Evolutionary conservation across 2,113 vertebrate genomes (phyloP).

Genomic region (Petromus typicus): DNA sequence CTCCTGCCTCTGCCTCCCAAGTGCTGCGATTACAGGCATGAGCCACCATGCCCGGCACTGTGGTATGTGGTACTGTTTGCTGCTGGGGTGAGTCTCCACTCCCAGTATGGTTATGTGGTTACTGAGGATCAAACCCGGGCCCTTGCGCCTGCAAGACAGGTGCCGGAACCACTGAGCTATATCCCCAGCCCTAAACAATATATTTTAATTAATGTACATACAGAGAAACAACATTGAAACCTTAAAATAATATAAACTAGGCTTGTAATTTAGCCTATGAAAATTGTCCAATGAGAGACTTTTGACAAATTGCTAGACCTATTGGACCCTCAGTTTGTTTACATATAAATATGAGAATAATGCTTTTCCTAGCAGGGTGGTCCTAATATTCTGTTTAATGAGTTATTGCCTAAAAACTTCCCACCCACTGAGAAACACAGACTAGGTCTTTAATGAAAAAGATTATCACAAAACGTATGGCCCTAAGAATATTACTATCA

Average conservation of each 20-base stretch:
- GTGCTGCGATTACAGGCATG: no score
- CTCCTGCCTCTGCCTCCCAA: no score
- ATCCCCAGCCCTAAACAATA: no score
- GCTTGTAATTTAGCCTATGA: not conserved
- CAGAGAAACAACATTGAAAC: not conserved
- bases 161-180: no score
- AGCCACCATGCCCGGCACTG: no score
- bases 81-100: no score
- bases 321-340: not conserved
- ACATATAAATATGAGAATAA: not conserved
- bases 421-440: not conserved
- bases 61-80: no score
- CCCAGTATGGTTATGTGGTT: no score
- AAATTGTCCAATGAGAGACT: not conserved
- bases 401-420: not conserved
- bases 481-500: not conserved
- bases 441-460: not conserved
- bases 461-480: not conserved
- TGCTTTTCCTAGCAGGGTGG: not conserved
- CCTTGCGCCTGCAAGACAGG: no score
- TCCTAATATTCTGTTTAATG: not conserved
- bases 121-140: no score
- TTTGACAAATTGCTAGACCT: not conserved
- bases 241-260: not conserved
- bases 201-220: conserved; percentile 43